These are phyloP conservation scores for Podargus strigoides DNA, from an alignment of 2,797 vertebrate species.

Conservation along the genomic window DNA sequence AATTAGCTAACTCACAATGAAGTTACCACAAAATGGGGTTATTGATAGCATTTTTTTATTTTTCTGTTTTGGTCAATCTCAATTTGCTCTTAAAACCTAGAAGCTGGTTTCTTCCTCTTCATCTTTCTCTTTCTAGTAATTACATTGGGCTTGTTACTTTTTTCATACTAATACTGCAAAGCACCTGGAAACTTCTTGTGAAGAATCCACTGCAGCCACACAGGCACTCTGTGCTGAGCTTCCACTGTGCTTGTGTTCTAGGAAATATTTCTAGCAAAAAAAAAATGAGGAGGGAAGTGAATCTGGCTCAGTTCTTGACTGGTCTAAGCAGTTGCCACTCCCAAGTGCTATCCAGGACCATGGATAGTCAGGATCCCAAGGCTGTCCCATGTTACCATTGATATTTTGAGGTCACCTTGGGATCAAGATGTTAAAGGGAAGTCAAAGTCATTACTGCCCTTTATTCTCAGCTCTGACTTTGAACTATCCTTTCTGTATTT, in stretches of 20 bases:
- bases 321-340: background rate
- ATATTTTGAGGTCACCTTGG: background rate
- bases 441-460: background rate
- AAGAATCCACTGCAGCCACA: background rate
- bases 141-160: background rate
- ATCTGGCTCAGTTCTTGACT: background rate
- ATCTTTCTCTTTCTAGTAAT: background rate
- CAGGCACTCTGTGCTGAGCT: background rate
- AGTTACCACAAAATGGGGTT: background rate
- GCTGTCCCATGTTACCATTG: background rate
- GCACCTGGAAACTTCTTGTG: background rate
- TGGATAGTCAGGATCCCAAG: background rate
- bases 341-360: background rate
- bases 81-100: background rate
- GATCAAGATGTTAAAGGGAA: background rate
- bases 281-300: background rate
- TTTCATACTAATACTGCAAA: background rate
- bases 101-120: background rate
- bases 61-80: background rate
- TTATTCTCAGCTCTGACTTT: background rate
- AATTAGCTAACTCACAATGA: background rate
- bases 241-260: background rate
- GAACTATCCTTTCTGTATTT: background rate
- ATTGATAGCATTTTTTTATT: background rate
- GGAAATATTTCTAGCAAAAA: background rate